phyloP scores from a whole-genome alignment of 2,888 invertebrate genomes.

The Odontocolon sp. region DNA sequence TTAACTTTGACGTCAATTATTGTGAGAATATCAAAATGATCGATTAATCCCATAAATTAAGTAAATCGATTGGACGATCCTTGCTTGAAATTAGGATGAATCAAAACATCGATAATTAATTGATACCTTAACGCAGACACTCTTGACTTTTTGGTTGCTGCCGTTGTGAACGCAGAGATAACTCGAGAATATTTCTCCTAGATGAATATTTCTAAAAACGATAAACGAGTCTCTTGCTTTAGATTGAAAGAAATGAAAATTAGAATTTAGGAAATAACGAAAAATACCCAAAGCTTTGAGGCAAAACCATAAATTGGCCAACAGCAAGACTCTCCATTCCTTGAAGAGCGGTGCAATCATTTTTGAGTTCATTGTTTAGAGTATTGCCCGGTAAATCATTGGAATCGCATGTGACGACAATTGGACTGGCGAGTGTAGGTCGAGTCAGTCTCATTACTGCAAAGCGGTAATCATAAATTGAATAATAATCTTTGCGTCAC shows the following conservation, averaged over 20 bases:
- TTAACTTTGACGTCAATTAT: no score
- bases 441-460: conserved; percentile 96
- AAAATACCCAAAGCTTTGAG: conserved; percentile 95
- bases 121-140: conserved; percentile 90
- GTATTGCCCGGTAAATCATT: conserved; percentile 92
- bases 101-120: conserved; percentile 12
- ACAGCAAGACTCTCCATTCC: conserved; percentile 92
- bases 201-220: conserved; percentile 91
- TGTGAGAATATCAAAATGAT: no score
- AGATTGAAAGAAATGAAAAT: not conserved
- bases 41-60: no score
- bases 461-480: no score
- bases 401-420: conserved; percentile 91
- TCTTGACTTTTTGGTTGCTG: conserved; percentile 90
- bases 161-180: conserved; percentile 99
- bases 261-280: not conserved
- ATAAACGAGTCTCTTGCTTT: not conserved
- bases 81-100: no score
- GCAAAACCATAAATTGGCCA: conserved; percentile 95
- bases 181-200: conserved; percentile 99
- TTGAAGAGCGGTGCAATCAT: conserved; percentile 91
- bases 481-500: not conserved
- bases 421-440: conserved; percentile 92
- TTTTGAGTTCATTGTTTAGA: conserved; percentile 89
- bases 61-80: no score